phyloP scores from a whole-genome alignment of 30 jellyfish, hydroid and myxozoan genomes.

The Aurelia sp. region DNA sequence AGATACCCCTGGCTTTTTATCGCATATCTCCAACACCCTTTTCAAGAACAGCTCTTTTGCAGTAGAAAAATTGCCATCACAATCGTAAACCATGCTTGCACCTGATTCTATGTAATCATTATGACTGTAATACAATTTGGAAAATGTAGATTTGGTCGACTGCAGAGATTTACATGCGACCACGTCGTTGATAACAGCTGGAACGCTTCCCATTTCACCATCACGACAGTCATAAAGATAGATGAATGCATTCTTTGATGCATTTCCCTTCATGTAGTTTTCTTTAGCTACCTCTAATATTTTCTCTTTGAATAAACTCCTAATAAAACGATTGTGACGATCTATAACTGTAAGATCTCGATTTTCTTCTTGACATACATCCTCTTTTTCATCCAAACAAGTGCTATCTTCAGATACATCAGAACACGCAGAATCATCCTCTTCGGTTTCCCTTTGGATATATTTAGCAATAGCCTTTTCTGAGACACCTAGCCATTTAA shows the following conservation, averaged over 20 bases:
- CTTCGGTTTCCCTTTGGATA: too few relatives aligned
- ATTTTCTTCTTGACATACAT: too few relatives aligned
- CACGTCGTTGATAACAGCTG: slow-evolving; percentile 20
- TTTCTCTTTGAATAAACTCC: neutral
- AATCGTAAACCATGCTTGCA: too few relatives aligned
- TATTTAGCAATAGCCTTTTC: neutral
- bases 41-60: slow-evolving; percentile 4
- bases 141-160: too few relatives aligned
- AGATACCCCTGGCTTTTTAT: slow-evolving; percentile 27
- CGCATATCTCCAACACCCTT: neutral
- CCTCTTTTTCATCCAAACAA: neutral
- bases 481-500: neutral
- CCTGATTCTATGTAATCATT: too few relatives aligned
- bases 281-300: slow-evolving; percentile 8
- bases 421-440: slow-evolving; percentile 35
- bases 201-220: slow-evolving; percentile 5
- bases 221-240: neutral
- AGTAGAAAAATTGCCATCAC: too few relatives aligned
- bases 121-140: too few relatives aligned
- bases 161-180: neutral
- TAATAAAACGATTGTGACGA: too few relatives aligned
- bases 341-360: too few relatives aligned
- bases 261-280: slow-evolving; percentile 10
- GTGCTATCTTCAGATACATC: slow-evolving; percentile 25
- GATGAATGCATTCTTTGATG: slow-evolving; percentile 1